These are phyloP conservation scores for Seriola dumerili DNA, from an alignment of 2,113 vertebrate species.

Conservation along the genomic window DNA sequence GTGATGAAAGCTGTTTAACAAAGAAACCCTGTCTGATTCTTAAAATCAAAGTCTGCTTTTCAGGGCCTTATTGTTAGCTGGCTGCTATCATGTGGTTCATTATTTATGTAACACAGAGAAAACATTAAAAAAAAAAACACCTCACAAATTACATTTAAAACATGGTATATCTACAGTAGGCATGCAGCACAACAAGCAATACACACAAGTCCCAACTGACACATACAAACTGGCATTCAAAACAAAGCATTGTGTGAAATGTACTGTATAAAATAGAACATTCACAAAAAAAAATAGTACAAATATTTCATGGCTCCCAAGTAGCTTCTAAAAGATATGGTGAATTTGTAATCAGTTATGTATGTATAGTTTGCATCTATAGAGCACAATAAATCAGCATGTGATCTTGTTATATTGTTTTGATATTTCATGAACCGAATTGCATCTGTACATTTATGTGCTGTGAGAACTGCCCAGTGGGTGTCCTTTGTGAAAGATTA, in stretches of 20 bases:
- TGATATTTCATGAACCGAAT: conserved; percentile 34
- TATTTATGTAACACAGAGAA: conserved; percentile 12
- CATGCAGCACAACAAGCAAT: conserved; percentile 32
- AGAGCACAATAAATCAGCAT: conserved; percentile 24
- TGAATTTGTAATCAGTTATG: conserved; percentile 2
- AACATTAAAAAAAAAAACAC: conserved; percentile 22
- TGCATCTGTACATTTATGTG: conserved; percentile 27
- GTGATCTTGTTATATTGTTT: conserved; percentile 8
- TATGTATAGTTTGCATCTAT: conserved; percentile 19
- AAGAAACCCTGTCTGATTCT: conserved; percentile 18
- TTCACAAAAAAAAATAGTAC: conserved; percentile 42
- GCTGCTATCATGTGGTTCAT: neutral
- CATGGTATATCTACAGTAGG: neutral
- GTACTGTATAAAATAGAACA: conserved; percentile 4
- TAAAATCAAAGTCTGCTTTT: conserved; percentile 36
- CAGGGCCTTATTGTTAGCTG: neutral
- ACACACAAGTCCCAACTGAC: conserved; percentile 5
- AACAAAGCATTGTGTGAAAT: conserved; percentile 16
- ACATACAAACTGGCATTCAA: conserved; percentile 16
- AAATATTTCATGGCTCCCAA: conserved; percentile 65
- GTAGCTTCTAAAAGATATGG: conserved; percentile 31
- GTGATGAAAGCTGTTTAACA: conserved; percentile 28
- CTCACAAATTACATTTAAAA: conserved; percentile 17
- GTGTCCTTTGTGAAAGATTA: conserved; percentile 44
- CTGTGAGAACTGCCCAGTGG: conserved; percentile 44